Evolutionary conservation across 2,113 vertebrate species (phyloP), one percentile per base, ranked within the genome.

Genomic region (Eurypyga helias): DNA sequence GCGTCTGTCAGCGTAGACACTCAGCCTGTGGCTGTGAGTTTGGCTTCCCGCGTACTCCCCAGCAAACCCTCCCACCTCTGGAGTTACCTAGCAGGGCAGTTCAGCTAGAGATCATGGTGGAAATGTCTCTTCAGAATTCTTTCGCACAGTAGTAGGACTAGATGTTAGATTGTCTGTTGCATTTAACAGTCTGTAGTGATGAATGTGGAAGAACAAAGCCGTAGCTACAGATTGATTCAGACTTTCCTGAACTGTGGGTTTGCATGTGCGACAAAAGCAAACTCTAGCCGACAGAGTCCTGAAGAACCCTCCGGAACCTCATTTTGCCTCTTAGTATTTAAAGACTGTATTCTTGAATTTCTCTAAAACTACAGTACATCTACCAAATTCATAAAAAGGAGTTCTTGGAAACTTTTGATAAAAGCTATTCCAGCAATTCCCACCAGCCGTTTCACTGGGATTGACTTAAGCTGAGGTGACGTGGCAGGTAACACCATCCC

Each of bases 1-100:
- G n/a, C 4, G 0, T 33, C 2, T 29, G 11, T 41, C n/a, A 49
- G 0, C 33, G 41, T 0, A 69, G 49, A 61, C 41, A n/a, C 14
- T 55, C 9, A 61, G 31, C 17, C 34, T 48, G 17, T 41, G 17
- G 19, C 45, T 83, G 18, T 45, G 70, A 15, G 51, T 89, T 46
- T 33, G 61, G 19, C 61, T 83, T 85, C 62, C 17, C 4, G 2
- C 29, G 29, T 11, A 8, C 9, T 24, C 6, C 6, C 11, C 82
- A 81, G 21, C 12, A 54, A 11, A 2, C 10, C 6, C 6, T 6
- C 11, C 12, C 20, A 17, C 34, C 3, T 10, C 7, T 7, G 9
- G 16, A 10, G 49, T 76, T 38, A 43, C 8, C 29, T 26, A 57
- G 36, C 13, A 52, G 45, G 8, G 41, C 36, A 28, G 34, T 48